Conservation (phyloP, 2,113 vertebrate species). For the Polypterus senegalus region DNA sequence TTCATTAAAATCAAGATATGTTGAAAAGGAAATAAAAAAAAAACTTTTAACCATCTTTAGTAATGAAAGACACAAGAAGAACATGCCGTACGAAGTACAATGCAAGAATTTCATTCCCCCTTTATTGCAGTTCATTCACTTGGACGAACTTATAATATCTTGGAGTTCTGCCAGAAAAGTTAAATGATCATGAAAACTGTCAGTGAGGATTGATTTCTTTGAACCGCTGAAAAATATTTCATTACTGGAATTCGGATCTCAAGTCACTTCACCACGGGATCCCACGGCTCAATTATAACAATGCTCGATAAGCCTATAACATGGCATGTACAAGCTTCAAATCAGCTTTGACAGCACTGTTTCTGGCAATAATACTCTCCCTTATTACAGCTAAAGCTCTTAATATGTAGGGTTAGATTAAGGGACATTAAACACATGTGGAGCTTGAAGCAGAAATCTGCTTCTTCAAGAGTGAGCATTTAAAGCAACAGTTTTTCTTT, state of each 20-base stretch:
- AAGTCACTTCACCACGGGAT: background rate
- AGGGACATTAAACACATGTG: constrained; percentile 7
- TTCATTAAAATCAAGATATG: too few species aligned
- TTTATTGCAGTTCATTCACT: too few species aligned
- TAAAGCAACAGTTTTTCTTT: constrained; percentile 8
- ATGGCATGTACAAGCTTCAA: constrained; percentile 2
- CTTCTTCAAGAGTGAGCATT: constrained; percentile 1
- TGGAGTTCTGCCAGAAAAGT: background rate
- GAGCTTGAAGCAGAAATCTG: constrained; percentile 7
- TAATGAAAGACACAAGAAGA: too few species aligned
- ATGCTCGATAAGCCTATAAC: constrained; percentile 3
- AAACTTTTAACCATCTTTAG: too few species aligned
- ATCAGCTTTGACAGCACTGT: constrained; percentile 4
- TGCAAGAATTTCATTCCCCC: too few species aligned
- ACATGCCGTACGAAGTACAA: too few species aligned
- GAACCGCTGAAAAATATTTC: constrained; percentile 1
- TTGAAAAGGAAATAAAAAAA: too few species aligned
- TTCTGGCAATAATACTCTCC: constrained; percentile 6
- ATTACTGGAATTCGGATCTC: constrained; percentile 3
- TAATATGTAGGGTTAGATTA: constrained; percentile 3
- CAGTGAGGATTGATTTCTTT: background rate
- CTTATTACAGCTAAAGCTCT: constrained; percentile 5
- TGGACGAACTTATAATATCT: background rate
- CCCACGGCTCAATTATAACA: constrained; percentile 7
- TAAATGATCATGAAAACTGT: background rate